These are phyloP conservation scores for Lycia hirtaria DNA, from an alignment of 2,888 invertebrate species.

Conservation along the genomic window DNA sequence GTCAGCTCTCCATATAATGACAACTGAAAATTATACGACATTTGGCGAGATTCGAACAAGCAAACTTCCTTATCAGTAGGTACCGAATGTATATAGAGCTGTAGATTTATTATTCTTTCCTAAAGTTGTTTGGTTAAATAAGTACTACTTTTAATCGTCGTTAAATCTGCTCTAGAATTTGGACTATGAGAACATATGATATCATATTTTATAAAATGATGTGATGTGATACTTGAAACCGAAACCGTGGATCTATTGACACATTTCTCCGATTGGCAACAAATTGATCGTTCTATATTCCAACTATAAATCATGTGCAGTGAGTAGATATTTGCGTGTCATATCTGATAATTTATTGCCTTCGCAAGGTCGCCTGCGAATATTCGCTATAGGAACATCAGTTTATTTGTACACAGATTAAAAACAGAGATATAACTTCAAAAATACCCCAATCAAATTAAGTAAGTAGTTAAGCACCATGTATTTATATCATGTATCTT, in stretches of 20 bases:
- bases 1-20: too few relatives aligned
- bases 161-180: slow-evolving; percentile 25
- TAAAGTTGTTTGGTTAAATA: too few relatives aligned
- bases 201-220: too few relatives aligned
- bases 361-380: slow-evolving; percentile 66
- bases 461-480: too few relatives aligned
- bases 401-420: slow-evolving; percentile 9
- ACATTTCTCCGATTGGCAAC: slow-evolving; percentile 41
- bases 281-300: slow-evolving; percentile 57
- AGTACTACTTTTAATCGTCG: too few relatives aligned
- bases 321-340: slow-evolving; percentile 78
- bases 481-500: too few relatives aligned
- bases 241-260: slow-evolving; percentile 15
- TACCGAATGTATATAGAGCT: too few relatives aligned
- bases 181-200: too few relatives aligned
- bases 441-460: not conserved
- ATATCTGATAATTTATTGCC: slow-evolving; percentile 72
- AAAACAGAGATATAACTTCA: not conserved
- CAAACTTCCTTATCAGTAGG: too few relatives aligned
- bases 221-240: slow-evolving; percentile 1
- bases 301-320: slow-evolving; percentile 65
- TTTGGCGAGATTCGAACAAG: too few relatives aligned
- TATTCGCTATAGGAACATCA: slow-evolving; percentile 15
- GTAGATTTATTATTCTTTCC: too few relatives aligned
- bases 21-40: too few relatives aligned